phyloP scores from a whole-genome alignment of 2,797 vertebrate genomes.

The Glossophaga mutica region DNA sequence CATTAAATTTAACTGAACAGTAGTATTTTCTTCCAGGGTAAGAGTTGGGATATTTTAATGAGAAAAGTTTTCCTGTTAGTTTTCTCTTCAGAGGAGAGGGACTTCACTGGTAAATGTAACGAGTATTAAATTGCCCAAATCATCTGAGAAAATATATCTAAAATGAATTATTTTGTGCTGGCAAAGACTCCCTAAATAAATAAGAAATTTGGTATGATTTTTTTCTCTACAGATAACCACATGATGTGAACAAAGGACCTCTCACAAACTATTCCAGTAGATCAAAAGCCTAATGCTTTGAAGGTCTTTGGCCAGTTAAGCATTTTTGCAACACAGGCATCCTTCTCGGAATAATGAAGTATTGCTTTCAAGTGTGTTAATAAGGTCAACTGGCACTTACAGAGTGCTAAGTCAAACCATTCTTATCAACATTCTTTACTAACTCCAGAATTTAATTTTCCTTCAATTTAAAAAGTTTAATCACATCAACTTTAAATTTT shows the following conservation, averaged over 20 bases:
- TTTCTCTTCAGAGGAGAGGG: not conserved
- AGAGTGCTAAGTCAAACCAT: not conserved
- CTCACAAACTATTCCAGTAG: not conserved
- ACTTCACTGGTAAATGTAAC: not conserved
- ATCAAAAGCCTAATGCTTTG: not conserved
- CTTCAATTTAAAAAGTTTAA: not conserved
- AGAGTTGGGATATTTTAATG: not conserved
- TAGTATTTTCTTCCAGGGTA: not conserved
- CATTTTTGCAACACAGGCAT: not conserved
- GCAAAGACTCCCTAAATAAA: not conserved
- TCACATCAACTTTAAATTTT: not conserved
- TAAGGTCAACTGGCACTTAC: constrained; percentile 22
- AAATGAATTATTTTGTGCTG: not conserved
- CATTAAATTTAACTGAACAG: not conserved
- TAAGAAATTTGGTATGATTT: not conserved
- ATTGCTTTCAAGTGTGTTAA: constrained; percentile 22
- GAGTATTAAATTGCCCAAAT: not conserved
- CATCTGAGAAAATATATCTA: not conserved
- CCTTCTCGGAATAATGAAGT: constrained; percentile 6
- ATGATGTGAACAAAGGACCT: not conserved
- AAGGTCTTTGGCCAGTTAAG: not conserved
- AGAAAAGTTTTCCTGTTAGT: not conserved
- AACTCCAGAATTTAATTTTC: constrained; percentile 5
- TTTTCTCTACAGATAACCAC: not conserved
- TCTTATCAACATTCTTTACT: not conserved